Base-by-base conservation (phyloP, 2,113 vertebrate species). In the Hiodon alosoides region DNA sequence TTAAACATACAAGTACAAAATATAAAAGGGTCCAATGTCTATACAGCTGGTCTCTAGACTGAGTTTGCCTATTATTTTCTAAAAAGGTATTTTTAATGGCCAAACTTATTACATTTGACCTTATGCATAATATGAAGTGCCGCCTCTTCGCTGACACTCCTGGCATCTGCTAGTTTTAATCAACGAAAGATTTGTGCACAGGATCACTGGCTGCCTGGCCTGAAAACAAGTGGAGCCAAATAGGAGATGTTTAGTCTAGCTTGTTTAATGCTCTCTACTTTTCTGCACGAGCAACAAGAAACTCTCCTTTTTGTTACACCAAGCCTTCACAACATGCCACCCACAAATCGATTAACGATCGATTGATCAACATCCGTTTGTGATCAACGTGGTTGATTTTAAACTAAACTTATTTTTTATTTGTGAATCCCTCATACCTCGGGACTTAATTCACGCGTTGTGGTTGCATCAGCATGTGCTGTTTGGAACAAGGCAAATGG, bases 81-180 rank as follows among this genome's bases (percentile, higher is more conserved):
- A 73, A 83, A 82, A 75, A 75, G 70, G 79, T 81, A 78, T 82
- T 31, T 31, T 85, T 87, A 88, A 89, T 82, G 85, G 85, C 79
- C 82, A 73, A 66, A 81, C 78, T 68, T 67, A 73, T 61, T 66
- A 31, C 64, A 31, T 73, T 73, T 77, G 75, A 67, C 69, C 80
- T n/a, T 85, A 81, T 80, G 82, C 86, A 75, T 76, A 81, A 80
- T 83, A 80, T 31, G 2, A 78, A 85, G 81, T 77, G 68, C 79
- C 78, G 81, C 78, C 80, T 80, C 79, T 73, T 76, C 64, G 59
- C 75, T 80, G 82, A 83, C 81, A 79, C 80, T 68, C 68, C 14
- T 69, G 67, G 78, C 72, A 78, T 71, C 77, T 78, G 80, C 74
- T 78, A 81, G 74, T 76, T 76, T 84, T 87, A 87, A 89, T 89